A percentile compares a stretch with the other conserved stretches of the same genome.
Conservation (phyloP, 1,140 invertebrate species). For the Bombus terrestris region DNA sequence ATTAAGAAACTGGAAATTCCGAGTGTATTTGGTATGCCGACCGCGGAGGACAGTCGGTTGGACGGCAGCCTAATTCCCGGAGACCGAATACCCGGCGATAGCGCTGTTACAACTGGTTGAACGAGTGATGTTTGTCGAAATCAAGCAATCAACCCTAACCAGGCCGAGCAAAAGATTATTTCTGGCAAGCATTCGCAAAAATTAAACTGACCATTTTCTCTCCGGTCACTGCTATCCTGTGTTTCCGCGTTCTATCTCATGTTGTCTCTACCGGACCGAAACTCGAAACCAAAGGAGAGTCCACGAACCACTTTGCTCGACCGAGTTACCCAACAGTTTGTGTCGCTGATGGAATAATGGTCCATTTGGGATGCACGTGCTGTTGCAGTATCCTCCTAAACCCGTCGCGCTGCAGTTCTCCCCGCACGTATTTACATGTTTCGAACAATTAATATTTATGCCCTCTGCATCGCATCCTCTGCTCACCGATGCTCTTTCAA, state of each 20-base stretch:
- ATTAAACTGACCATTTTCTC: constrained; percentile 59
- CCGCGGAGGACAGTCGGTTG: constrained; percentile 55
- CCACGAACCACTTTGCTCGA: constrained; percentile 66
- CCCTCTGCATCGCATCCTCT: constrained; percentile 48
- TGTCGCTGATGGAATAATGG: constrained; percentile 81
- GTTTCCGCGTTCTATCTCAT: too few relatives aligned
- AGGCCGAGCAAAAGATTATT: constrained; percentile 64
- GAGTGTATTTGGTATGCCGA: constrained; percentile 66
- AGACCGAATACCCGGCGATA: constrained; percentile 53
- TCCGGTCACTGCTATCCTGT: constrained; percentile 9
- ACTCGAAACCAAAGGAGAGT: constrained; percentile 42
- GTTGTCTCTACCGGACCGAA: background rate
- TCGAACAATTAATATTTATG: constrained; percentile 81
- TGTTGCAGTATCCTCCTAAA: constrained; percentile 69
- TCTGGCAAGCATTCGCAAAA: constrained; percentile 68
- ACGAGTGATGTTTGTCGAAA: constrained; percentile 72
- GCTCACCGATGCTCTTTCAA: constrained; percentile 38
- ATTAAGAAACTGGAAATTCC: constrained; percentile 66
- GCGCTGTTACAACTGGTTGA: constrained; percentile 49
- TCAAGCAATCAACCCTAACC: constrained; percentile 72
- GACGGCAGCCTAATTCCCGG: constrained; percentile 71
- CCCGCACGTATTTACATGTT: constrained; percentile 79
- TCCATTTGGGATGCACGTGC: constrained; percentile 81
- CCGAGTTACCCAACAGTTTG: constrained; percentile 80
- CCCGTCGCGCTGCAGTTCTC: constrained; percentile 44